Base-by-base conservation (phyloP, 2,113 vertebrate species). In the Elephas maximus region DNA sequence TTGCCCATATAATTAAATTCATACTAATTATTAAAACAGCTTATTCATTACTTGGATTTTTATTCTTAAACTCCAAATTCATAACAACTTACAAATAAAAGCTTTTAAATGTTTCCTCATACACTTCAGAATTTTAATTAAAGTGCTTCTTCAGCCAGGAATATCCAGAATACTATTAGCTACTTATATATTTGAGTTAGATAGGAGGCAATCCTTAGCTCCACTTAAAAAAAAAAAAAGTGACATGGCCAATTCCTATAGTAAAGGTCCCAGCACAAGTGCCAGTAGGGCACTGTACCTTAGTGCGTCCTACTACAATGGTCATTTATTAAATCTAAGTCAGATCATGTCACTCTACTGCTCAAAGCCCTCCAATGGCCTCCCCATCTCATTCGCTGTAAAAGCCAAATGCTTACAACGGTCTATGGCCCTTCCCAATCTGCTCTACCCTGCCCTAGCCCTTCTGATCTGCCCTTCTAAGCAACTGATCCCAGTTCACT, bases 51-150 rank as follows among this genome's bases (percentile, higher is more conserved):
- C 24, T 94, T 85, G 23, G 44, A 37, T 65, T 62, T 87, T 71
- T 41, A 62, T 63, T 97, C 92, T 93, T 88, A 37, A 95, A 78
- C 33, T 88, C 33, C 28, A 78, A 90, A 93, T 88, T 83, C 10
- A 51, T 26, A 88, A 95, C 76, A 92, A 77, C 26, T 65, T 90
- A 88, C 1, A 82, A 2, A 83, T 45, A 57, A 80, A 97, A 78
- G 2, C 88, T 65, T 93, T 85, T 33, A 82, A 23, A 63, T 80
- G 12, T 93, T 89, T 93, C 65, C 77, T 51, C 76, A 11, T n/a
- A 33, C 69, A 88, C 37, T 90, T 74, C 12, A 84, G 18, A 83
- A 84, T 90, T 96, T 90, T 93, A 79, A 51, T 21, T 78, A 71
- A 74, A 93, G 28, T 82, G 26, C 26, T 91, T 41, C 91, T 60